Conservation (phyloP, 2,888 invertebrate species). For the Campoletis raptor region DNA sequence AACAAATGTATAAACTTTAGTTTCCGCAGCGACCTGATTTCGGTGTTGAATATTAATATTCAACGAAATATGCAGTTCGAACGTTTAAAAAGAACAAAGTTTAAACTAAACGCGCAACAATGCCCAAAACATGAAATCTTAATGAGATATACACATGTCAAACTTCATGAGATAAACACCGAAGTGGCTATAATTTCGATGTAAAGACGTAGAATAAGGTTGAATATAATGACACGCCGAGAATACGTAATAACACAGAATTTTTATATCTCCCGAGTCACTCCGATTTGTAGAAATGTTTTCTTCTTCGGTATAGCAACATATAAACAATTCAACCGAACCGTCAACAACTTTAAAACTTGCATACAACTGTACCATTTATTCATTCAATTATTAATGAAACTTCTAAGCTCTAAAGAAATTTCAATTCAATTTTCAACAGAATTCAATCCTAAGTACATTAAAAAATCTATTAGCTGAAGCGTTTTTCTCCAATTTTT, state of each 20-base stretch:
- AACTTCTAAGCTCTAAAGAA: background rate
- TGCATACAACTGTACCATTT: background rate
- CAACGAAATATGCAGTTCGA: background rate
- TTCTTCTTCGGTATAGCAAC: background rate
- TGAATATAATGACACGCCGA: conserved; percentile 33
- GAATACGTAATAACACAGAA: conserved; percentile 8
- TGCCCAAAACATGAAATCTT: conserved; percentile 18
- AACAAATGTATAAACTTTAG: conserved; percentile 20
- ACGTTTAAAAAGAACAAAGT: conserved; percentile 5
- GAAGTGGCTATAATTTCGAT: conserved; percentile 3
- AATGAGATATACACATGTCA: conserved; percentile 3
- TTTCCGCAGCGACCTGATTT: conserved; percentile 1
- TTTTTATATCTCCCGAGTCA: background rate
- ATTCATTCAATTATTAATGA: background rate
- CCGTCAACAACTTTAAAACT: conserved; percentile 3
- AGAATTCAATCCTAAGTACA: background rate
- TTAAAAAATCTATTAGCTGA: background rate
- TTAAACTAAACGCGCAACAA: background rate
- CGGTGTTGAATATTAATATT: conserved; percentile 12
- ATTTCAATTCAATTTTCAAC: background rate
- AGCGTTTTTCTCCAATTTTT: no score
- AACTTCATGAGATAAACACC: conserved; percentile 22
- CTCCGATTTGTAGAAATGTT: background rate
- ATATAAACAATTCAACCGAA: background rate
- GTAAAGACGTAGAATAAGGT: conserved; percentile 32